Evolutionary conservation across 2,113 vertebrate species (phyloP), one percentile per base, ranked within the genome.

Genomic region (Platycercus adscitus): DNA sequence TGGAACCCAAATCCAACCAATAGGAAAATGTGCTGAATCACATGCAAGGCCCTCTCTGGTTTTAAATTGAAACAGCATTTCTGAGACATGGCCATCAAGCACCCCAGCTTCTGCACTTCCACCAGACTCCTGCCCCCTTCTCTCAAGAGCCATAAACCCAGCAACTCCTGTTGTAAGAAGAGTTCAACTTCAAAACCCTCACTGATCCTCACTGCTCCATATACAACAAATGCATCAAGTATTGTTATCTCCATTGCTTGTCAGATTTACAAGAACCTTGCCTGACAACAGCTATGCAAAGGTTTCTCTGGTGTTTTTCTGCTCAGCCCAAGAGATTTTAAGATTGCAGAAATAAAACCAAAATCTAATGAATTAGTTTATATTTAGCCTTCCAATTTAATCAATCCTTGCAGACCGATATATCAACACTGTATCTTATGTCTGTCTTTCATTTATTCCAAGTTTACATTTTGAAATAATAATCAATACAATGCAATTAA

Each of bases 21-120:
- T 10, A 52, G 25, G 37, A 75, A 64, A 78, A 39, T 0, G 1
- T 26, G 25, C 24, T 13, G 28, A 73, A 49, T 20, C 4, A 0
- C 26, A 7, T 1, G 0, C 0, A 0, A 63, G 17, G 28, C 24
- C 17, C 28, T n/a, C 53, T 28, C 68, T 26, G 24, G 13, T 55
- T 68, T 69, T 55, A 55, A n/a, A 52, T 33, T 15, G 23, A 19
- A 73, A 31, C 20, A 39, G 19, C 11, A 25, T 60, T 70, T 71
- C 52, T n/a, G 26, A 49, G 13, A 73, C 35, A 4, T 1, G 15
- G 50, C 28, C 58, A 63, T 2, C 2, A 1, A 46, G 60, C 60
- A 43, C 17, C 6, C 10, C n/a, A 61, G 60, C 60, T 78, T 66
- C 68, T 39, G 31, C 20, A 24, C 47, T 37, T 13, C 61, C 16